Evolutionary conservation across 2,797 vertebrate species (phyloP).

Genomic region (Ciconia nigra): DNA sequence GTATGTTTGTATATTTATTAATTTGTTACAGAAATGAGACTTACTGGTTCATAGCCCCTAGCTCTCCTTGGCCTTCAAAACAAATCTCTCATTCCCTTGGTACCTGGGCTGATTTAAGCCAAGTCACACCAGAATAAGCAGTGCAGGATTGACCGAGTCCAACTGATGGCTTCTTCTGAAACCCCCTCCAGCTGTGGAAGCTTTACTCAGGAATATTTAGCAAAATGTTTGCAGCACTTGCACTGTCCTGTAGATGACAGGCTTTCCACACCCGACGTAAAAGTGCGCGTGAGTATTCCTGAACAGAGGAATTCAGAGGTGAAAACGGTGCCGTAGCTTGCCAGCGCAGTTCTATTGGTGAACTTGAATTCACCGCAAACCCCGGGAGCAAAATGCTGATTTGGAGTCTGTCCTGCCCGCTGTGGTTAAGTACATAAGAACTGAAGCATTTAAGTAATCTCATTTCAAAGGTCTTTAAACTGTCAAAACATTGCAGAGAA

Average conservation of each 20-base stretch:
- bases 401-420: neutral
- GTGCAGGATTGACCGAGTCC: neutral
- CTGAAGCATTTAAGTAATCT: neutral
- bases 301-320: no score
- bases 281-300: neutral
- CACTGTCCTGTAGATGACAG: accelerated
- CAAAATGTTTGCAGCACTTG: neutral
- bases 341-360: no score
- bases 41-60: neutral
- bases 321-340: neutral
- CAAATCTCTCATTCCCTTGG: neutral
- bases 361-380: neutral
- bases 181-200: neutral
- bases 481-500: neutral
- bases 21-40: neutral
- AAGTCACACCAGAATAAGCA: neutral
- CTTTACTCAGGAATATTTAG: neutral
- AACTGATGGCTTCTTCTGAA: neutral
- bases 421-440: neutral
- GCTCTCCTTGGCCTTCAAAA: neutral
- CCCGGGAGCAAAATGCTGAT: neutral
- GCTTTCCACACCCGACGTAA: accelerated
- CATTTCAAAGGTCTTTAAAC: neutral
- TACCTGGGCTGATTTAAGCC: neutral
- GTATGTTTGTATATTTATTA: neutral